Base-by-base conservation (phyloP, 1,140 invertebrate species). In the Drosophila orena region DNA sequence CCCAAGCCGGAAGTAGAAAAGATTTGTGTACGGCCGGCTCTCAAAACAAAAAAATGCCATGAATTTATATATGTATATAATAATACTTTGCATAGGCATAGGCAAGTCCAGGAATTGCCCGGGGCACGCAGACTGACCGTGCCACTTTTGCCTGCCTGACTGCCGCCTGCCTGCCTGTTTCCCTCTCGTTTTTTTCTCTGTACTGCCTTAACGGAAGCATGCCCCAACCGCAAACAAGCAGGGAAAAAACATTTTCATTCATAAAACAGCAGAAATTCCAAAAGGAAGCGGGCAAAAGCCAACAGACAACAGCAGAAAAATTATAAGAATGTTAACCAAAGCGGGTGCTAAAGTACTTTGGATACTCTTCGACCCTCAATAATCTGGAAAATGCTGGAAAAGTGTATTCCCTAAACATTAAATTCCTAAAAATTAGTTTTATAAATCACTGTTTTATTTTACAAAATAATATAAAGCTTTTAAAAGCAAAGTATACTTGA, bases 261-360 rank as follows among this genome's bases (percentile, higher is more conserved):
- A 88, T 88, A 88, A 88, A 88, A 89, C 79, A 72, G 84, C 71
- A 88, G 81, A 89, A 89, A 88, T 89, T 81, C 83, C 79, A 88
- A 88, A 88, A 88, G 83, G 84, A 88, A 88, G 79, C 83, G 81
- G 73, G 74, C 78, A 75, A 81, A 75, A 71, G 79, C 34, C 68
- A 71, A 37, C 72, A 64, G 47, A 77, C 60, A 65, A 74, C 77
- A 88, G 62, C 35, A 66, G 30, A 56, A 49, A 68, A 69, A 53
- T 77, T 77, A 59, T 50, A 77, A 55, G 38, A 60, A 72, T 72
- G 66, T 60, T 57, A 43, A 59, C 20, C 7, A 3, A 12, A 8
- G 3, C 27, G 10, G 34, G 15, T 10, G 14, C 17, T 22, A 11
- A 4, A 0, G 54, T 52, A 52, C 43, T 42, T 46, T 4, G 44